Conservation (phyloP, 53 echinoderm and acorn worm genomes). For the Echinometra lucunter region DNA sequence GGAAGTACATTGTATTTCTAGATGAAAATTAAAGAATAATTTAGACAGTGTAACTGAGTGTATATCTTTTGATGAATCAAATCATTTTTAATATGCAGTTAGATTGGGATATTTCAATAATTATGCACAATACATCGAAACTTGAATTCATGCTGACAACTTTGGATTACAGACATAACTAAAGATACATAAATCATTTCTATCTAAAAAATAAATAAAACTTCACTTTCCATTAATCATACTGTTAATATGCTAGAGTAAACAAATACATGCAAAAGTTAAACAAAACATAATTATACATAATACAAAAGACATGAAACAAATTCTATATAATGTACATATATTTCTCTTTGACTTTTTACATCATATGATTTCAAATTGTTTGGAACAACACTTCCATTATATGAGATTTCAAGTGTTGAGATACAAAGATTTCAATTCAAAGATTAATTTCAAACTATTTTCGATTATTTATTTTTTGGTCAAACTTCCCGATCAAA, state of each 20-base stretch:
- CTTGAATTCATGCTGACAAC: not conserved
- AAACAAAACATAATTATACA: constrained; percentile 43
- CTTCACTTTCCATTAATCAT: not conserved
- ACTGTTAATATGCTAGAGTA: not conserved
- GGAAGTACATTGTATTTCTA: too few relatives aligned
- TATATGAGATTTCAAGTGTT: too few relatives aligned
- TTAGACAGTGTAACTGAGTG: not conserved
- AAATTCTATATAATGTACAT: constrained; percentile 12
- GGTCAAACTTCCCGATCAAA: too few relatives aligned
- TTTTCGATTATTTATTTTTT: too few relatives aligned
- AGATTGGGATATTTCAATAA: not conserved
- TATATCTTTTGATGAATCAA: not conserved
- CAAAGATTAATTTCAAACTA: too few relatives aligned
- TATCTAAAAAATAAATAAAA: constrained; percentile 31
- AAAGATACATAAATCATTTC: not conserved
- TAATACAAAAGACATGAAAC: constrained; percentile 34
- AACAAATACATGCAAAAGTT: constrained; percentile 50
- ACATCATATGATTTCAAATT: constrained; percentile 14
- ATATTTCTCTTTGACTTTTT: not conserved
- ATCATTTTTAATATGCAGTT: not conserved
- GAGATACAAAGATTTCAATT: too few relatives aligned
- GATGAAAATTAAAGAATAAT: not conserved
- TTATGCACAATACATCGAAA: not conserved
- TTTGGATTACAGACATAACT: not conserved
- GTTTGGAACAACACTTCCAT: not conserved